Conservation (phyloP, 2,888 invertebrate genomes). For the Sphaeridia pumilis region DNA sequence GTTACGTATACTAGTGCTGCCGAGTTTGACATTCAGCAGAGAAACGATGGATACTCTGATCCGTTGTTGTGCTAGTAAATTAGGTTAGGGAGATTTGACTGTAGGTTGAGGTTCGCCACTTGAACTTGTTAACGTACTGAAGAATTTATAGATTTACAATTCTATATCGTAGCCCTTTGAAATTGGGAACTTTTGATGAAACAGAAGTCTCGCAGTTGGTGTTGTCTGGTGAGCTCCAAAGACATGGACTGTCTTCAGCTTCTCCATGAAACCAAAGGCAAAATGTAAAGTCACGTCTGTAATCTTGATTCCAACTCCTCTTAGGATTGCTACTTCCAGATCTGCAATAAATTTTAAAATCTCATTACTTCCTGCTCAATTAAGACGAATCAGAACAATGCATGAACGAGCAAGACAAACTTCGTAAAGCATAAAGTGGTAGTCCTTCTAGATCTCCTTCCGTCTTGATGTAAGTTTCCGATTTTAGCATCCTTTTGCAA, state of each 20-base stretch:
- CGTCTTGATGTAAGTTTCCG: slow-evolving; percentile 1
- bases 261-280: slow-evolving; percentile 27
- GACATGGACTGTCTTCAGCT: slow-evolving; percentile 28
- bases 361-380: not conserved
- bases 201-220: slow-evolving; percentile 3
- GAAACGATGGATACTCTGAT: too few relatives aligned
- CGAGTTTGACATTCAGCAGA: too few relatives aligned
- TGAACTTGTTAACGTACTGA: too few relatives aligned
- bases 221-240: slow-evolving; percentile 31
- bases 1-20: too few relatives aligned
- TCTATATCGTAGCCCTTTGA: slow-evolving; percentile 13
- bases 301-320: slow-evolving; percentile 33
- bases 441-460: slow-evolving; percentile 17
- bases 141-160: too few relatives aligned
- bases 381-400: not conserved
- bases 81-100: too few relatives aligned
- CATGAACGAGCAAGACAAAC: slow-evolving; percentile 3
- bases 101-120: too few relatives aligned
- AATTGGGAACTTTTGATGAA: slow-evolving; percentile 20
- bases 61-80: too few relatives aligned
- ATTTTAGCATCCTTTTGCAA: slow-evolving; percentile 20
- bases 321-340: slow-evolving; percentile 21
- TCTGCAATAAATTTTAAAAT: slow-evolving; percentile 6
- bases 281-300: slow-evolving; percentile 26
- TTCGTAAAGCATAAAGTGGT: slow-evolving; percentile 15